Base-by-base conservation (phyloP, 1,140 invertebrate species). In the Cotesia chilonis region DNA sequence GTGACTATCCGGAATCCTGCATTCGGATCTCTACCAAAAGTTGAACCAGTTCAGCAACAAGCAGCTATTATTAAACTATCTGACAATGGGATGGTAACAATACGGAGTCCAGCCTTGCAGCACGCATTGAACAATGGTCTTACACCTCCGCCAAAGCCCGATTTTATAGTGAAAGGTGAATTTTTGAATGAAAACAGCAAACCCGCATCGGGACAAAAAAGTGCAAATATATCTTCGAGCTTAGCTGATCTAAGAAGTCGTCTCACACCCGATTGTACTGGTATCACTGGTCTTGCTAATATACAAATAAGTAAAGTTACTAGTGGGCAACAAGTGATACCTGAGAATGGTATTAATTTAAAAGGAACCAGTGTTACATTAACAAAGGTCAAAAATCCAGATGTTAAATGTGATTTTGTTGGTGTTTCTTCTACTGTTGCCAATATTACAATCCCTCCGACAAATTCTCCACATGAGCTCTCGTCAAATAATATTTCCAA, bases 21-120 rank as follows among this genome's bases (percentile, higher is more conserved):
- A 0, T 87, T 92, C 90, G 90, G 92, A 88, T 87, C 92, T 88
- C 9, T 68, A 5, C 78, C 84, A 63, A 86, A 86, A 72, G 81
- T 85, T 20, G 80, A 84, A 36, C 71, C 77, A 7, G 77, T 87
- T 0, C 86, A 88, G 17, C 86, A 88, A 20, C 89, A 89, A 67
- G 90, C 91, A 1, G 90, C 91, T 0, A 92, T 92, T 71, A 92
- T 92, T 77, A 92, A 91, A 76, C 90, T 91, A 59, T 84, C 83
- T 0, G 91, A 92, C 74, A 92, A 92, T 76, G 91, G 91, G 9
- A 94, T 94, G 92, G 94, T 94, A 52, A 94, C 93, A 0, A 95
- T 94, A 47, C 87, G 93, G 12, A 94, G 93, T 85, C 92, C 93
- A 1, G 86, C 85, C 1, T 69, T 88, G n/a, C 87, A 88, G 35